These are phyloP conservation scores for Phorcus lineatus DNA, from an alignment of 2,888 invertebrate species.

Conservation along the genomic window DNA sequence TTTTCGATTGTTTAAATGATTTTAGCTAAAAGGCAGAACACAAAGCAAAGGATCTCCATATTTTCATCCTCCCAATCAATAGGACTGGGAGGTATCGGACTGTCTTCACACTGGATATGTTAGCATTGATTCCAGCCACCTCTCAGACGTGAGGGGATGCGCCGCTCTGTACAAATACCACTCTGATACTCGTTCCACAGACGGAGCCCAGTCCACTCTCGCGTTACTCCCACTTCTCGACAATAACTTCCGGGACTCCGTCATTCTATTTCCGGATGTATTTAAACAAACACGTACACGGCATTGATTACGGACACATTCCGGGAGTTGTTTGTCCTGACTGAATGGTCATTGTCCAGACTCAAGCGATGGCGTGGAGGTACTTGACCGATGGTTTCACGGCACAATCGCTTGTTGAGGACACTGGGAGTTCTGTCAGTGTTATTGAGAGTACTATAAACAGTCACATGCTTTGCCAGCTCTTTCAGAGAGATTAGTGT, in stretches of 20 bases:
- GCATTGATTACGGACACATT: background rate
- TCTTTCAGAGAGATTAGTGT: too few relatives aligned
- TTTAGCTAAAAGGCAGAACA: background rate
- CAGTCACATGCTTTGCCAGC: too few relatives aligned
- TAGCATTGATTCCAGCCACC: background rate
- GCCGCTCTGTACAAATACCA: background rate
- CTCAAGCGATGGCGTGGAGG: too few relatives aligned
- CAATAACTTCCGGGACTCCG: slow-evolving; percentile 7
- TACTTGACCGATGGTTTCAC: too few relatives aligned
- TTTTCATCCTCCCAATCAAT: slow-evolving; percentile 11
- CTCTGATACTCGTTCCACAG: background rate
- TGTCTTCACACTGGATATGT: slow-evolving; percentile 6
- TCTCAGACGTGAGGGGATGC: background rate
- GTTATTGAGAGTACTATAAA: too few relatives aligned
- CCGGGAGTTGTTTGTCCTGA: background rate
- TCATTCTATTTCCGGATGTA: slow-evolving; percentile 21
- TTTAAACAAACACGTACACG: slow-evolving; percentile 7
- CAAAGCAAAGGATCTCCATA: slow-evolving; percentile 8
- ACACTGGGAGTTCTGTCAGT: too few relatives aligned
- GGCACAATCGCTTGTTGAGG: too few relatives aligned
- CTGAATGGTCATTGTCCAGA: background rate
- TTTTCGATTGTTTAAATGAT: slow-evolving; percentile 16
- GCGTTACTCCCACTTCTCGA: background rate
- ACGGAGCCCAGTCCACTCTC: background rate
- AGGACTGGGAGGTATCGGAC: background rate